A percentile compares a stretch with the other conserved stretches of the same genome.
Conservation (phyloP, 2,888 invertebrate genomes). For the Charanyca ferruginea region DNA sequence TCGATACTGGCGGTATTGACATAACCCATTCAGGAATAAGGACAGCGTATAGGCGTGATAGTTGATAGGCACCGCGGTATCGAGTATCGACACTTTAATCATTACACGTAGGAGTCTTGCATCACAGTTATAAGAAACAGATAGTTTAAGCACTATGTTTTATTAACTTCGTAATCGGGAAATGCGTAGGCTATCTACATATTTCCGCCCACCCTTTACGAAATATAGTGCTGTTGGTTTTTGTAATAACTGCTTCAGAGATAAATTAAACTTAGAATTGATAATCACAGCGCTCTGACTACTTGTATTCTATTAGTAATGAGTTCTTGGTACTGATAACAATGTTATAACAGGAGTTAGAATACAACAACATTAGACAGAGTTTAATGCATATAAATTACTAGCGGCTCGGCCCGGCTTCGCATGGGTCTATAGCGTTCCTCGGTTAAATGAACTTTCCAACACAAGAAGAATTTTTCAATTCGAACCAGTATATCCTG, state of each 20-base stretch:
- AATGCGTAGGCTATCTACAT: slow-evolving; percentile 71
- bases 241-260: slow-evolving; percentile 30
- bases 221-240: slow-evolving; percentile 40
- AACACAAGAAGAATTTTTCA: too few species aligned
- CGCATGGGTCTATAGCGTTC: too few species aligned
- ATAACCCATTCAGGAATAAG: slow-evolving; percentile 12
- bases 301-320: slow-evolving; percentile 36
- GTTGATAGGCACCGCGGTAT: slow-evolving; percentile 45
- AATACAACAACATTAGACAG: neutral
- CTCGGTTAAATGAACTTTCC: too few species aligned
- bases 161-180: slow-evolving; percentile 62
- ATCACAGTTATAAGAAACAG: slow-evolving; percentile 53
- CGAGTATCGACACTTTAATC: slow-evolving; percentile 58
- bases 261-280: slow-evolving; percentile 28
- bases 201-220: slow-evolving; percentile 64
- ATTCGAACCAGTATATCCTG: too few species aligned
- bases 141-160: slow-evolving; percentile 53
- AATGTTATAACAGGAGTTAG: slow-evolving; percentile 33
- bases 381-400: slow-evolving; percentile 1
- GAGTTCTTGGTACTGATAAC: slow-evolving; percentile 39
- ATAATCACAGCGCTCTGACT: slow-evolving; percentile 34
- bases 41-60: slow-evolving; percentile 11
- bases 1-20: neutral
- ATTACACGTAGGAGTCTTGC: slow-evolving; percentile 64
- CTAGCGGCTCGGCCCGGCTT: too few species aligned